Base-by-base conservation (phyloP, 2,888 invertebrate genomes). In the Flexamia atlantica region DNA sequence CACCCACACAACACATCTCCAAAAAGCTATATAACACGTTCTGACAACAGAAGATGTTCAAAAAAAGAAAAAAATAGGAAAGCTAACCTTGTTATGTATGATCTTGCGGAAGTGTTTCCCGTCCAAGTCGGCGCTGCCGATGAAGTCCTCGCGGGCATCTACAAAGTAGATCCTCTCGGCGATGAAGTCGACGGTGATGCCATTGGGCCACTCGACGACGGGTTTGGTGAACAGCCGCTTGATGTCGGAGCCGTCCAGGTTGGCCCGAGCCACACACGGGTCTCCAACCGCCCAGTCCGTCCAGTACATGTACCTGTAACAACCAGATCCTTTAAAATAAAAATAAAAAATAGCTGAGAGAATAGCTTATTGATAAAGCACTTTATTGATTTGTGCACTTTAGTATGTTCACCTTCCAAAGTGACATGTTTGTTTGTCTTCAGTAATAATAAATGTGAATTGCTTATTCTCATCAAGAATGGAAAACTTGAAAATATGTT, bases 161-260 rank as follows among this genome's bases (percentile, higher is more conserved):
- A 96, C 97, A 96, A 97, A 97, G 89, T 96, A 98, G 81, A 98
- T 94, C 74, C 94, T 92, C 88, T 96, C 95, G 0, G 95, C 93
- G 88, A 95, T 94, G 88, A 95, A 94, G 90, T 98, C 97, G 32
- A 98, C 93, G 0, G 97, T 95, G 83, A 97, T 94, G 20, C 97
- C 97, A 89, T 97, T 97, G 0, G 97, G 97, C 97, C 97, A 97
- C 86, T 94, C 93, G 0, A 97, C 95, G 10, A 87, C 86, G 0
- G 93, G 93, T 84, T 92, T 92, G 0, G 92, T 92, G 87, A 95
- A 95, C 83, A 96, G 89, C 85, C 91, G 92, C 87, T 92, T 92
- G 0, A 94, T 92, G 85, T 95, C 92, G 0, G 92, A 92, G 0
- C 97, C 97, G 89, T 97, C 97, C 85, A 97, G 91, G 89, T 95